Conservation (phyloP, 2,113 vertebrate genomes). For the Panurus biarmicus region DNA sequence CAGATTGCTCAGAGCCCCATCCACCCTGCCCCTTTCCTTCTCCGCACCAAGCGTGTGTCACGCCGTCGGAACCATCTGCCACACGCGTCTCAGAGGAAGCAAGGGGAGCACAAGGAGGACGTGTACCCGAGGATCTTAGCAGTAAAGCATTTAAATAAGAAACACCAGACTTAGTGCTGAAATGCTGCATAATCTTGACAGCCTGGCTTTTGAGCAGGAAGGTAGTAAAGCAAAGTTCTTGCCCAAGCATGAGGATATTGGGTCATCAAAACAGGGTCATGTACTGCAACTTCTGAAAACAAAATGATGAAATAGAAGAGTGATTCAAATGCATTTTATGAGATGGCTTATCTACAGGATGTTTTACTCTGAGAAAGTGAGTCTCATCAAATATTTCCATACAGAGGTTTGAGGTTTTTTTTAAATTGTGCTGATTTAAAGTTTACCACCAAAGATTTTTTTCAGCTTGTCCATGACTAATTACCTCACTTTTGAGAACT, state of each 20-base stretch:
- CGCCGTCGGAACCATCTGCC: not conserved
- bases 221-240: not conserved
- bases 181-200: not conserved
- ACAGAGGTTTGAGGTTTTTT: not conserved
- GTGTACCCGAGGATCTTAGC: no score
- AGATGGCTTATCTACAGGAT: not conserved
- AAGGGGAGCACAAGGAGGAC: not conserved
- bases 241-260: not conserved
- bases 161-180: not conserved
- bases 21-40: not conserved
- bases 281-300: not conserved
- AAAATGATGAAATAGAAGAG: not conserved
- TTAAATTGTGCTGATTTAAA: not conserved
- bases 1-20: not conserved
- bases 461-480: not conserved
- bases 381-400: not conserved
- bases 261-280: not conserved
- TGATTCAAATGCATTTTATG: not conserved
- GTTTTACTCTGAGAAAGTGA: not conserved
- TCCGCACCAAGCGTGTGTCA: not conserved
- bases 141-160: not conserved
- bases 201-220: not conserved
- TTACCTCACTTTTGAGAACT: not conserved
- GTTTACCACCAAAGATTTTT: not conserved
- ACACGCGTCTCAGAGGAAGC: not conserved